phyloP scores from a whole-genome alignment of 2,797 vertebrate species.

The Phalloptychus januarius region DNA sequence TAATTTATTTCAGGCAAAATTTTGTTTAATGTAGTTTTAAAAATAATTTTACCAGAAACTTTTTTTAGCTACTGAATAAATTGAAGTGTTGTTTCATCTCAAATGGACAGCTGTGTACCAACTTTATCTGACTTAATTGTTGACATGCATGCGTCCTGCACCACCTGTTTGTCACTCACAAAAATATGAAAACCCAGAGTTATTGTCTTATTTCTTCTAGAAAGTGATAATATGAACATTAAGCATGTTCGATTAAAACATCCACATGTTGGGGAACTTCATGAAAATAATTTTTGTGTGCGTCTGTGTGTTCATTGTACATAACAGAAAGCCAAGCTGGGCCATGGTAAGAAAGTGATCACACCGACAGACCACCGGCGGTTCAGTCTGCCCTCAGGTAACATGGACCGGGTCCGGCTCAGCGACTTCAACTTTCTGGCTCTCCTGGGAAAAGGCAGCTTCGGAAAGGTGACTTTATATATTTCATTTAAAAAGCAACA shows the following conservation, averaged over 20 bases:
- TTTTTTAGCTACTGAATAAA: not conserved
- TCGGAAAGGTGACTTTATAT: constrained; percentile 89
- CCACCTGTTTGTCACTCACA: not conserved
- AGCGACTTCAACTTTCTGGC: constrained; percentile 96
- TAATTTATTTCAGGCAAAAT: not conserved
- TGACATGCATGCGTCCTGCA: constrained; percentile 5
- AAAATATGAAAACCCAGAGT: constrained; percentile 10
- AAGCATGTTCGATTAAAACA: no score
- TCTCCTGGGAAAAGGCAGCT: constrained; percentile 97
- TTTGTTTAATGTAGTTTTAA: not conserved
- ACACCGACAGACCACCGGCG: constrained; percentile 88
- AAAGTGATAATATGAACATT: not conserved
- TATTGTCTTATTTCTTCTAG: not conserved
- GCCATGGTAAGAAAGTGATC: constrained; percentile 94
- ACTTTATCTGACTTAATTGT: not conserved
- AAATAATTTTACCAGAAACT: not conserved
- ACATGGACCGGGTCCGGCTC: constrained; percentile 91
- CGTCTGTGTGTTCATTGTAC: constrained; percentile 35
- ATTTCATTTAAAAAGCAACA: not conserved
- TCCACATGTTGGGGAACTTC: not conserved
- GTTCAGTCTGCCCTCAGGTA: constrained; percentile 88
- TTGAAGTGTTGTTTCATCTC: not conserved
- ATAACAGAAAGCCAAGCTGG: constrained; percentile 94
- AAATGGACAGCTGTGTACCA: constrained; percentile 5
- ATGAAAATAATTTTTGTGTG: constrained; percentile 15